These are phyloP conservation scores for Adrianichthys oophorus DNA, from an alignment of 2,797 vertebrate genomes.

Conservation along the genomic window DNA sequence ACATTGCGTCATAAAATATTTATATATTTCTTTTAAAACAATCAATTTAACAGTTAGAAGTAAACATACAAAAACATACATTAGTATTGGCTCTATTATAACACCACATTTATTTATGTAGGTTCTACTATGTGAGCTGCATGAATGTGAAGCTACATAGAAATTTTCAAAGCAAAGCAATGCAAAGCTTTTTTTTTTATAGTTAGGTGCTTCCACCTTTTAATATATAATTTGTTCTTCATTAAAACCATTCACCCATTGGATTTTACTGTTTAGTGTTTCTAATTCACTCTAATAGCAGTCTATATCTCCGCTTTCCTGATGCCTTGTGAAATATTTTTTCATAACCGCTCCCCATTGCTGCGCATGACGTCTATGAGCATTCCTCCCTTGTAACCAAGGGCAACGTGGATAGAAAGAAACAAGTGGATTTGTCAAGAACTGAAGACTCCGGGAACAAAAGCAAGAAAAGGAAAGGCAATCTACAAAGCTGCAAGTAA, in stretches of 20 bases:
- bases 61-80: too few relatives aligned
- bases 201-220: too few relatives aligned
- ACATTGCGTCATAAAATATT: too few relatives aligned
- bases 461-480: constrained; percentile 53
- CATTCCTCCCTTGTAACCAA: constrained; percentile 76
- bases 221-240: too few relatives aligned
- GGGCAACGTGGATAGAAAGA: constrained; percentile 77
- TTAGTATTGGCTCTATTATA: too few relatives aligned
- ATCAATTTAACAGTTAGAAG: too few relatives aligned
- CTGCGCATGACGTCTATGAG: constrained; percentile 63
- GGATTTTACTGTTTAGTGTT: constrained; percentile 1
- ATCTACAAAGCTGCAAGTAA: constrained; percentile 39
- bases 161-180: too few relatives aligned
- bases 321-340: constrained; percentile 31
- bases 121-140: too few relatives aligned
- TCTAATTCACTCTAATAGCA: constrained; percentile 5
- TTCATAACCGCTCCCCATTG: constrained; percentile 29
- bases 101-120: too few relatives aligned
- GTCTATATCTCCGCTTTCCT: background rate
- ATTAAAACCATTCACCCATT: background rate
- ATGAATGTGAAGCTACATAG: too few relatives aligned
- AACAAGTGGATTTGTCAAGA: constrained; percentile 68
- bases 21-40: too few relatives aligned
- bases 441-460: constrained; percentile 63
- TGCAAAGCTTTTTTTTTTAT: too few relatives aligned